Conservation (phyloP, 2,888 invertebrate genomes). For the Syrista parreyssii region DNA sequence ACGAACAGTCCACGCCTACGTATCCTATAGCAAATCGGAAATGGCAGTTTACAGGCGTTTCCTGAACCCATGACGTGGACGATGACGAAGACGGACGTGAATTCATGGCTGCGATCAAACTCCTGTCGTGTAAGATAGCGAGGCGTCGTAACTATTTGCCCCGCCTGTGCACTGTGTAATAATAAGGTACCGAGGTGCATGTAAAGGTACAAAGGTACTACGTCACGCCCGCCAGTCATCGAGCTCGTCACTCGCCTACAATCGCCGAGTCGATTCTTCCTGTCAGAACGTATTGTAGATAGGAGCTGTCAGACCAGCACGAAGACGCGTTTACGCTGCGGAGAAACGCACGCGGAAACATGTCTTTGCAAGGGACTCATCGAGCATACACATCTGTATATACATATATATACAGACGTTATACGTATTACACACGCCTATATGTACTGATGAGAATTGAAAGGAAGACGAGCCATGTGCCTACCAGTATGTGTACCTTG, state of each 20-base stretch:
- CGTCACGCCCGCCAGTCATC: slow-evolving; percentile 56
- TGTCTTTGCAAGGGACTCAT: neutral
- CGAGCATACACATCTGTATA: neutral
- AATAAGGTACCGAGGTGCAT: slow-evolving; percentile 46
- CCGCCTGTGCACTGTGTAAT: slow-evolving; percentile 35
- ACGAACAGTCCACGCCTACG: neutral
- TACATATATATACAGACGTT: neutral
- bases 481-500: slow-evolving; percentile 26
- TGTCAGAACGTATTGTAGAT: slow-evolving; percentile 46
- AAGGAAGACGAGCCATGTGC: neutral
- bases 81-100: slow-evolving; percentile 42
- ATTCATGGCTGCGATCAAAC: slow-evolving; percentile 49
- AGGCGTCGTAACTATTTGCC: slow-evolving; percentile 41
- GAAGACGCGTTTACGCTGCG: slow-evolving; percentile 41
- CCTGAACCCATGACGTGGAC: slow-evolving; percentile 27
- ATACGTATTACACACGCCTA: neutral
- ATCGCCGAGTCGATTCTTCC: slow-evolving; percentile 53
- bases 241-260: slow-evolving; percentile 53
- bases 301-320: slow-evolving; percentile 52
- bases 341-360: neutral
- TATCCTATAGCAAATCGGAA: neutral
- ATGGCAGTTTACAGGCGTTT: neutral
- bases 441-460: neutral
- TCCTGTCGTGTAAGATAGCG: slow-evolving; percentile 42
- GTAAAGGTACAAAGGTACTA: slow-evolving; percentile 33